These are phyloP conservation scores for Crenichthys baileyi DNA, from an alignment of 2,797 vertebrate genomes.

Conservation along the genomic window DNA sequence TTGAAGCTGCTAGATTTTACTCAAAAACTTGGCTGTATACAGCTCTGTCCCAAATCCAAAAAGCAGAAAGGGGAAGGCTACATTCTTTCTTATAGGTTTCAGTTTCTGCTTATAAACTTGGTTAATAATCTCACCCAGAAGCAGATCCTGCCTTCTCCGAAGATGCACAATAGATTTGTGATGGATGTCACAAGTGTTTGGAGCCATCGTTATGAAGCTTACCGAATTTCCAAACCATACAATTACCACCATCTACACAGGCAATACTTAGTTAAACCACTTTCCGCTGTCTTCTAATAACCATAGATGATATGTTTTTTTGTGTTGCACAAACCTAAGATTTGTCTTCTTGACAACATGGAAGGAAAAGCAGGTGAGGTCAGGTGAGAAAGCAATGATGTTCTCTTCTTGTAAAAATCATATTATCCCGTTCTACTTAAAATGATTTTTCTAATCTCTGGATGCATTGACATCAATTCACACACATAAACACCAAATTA, in stretches of 20 bases:
- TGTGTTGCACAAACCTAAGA: constrained; percentile 23
- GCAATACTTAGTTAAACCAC: constrained; percentile 52
- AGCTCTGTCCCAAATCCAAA: constrained; percentile 78
- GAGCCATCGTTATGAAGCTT: constrained; percentile 81
- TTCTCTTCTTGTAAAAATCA: constrained; percentile 54
- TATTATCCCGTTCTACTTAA: constrained; percentile 66
- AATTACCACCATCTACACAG: constrained; percentile 72
- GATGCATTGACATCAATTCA: constrained; percentile 38
- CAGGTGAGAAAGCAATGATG: constrained; percentile 39
- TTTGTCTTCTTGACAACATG: constrained; percentile 19
- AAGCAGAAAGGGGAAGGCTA: constrained; percentile 64
- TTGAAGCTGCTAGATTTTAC: constrained; percentile 77
- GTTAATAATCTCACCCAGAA: constrained; percentile 83
- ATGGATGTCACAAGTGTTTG: constrained; percentile 82
- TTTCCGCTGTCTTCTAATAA: constrained; percentile 12
- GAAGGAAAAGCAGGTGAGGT: constrained; percentile 39
- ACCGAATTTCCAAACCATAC: constrained; percentile 67
- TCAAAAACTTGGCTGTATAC: constrained; percentile 73
- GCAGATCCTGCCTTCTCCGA: constrained; percentile 76
- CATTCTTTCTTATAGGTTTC: constrained; percentile 68
- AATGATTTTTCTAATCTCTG: constrained; percentile 69
- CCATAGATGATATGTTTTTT: constrained; percentile 1
- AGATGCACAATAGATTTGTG: constrained; percentile 86
- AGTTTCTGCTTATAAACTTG: constrained; percentile 84
- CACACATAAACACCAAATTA: constrained; percentile 15